Conservation (phyloP, 2,888 invertebrate genomes). For the Spicauda simplicius region DNA sequence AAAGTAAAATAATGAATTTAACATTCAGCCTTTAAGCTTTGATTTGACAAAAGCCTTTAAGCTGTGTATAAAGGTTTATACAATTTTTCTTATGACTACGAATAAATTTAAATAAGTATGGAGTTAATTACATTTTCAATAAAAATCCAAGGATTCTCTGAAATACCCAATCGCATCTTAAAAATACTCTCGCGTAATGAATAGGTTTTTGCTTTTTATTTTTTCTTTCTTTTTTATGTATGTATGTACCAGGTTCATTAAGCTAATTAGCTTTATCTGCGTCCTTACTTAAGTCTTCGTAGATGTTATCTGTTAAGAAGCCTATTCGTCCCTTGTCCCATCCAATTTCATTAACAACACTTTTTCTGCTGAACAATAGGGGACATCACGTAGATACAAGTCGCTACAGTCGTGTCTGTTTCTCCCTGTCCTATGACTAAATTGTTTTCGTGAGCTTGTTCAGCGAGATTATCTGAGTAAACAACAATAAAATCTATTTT, state of each 20-base stretch:
- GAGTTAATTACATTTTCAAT: not conserved
- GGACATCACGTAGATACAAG: slow-evolving; percentile 41
- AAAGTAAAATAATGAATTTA: no score
- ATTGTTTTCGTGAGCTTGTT: slow-evolving; percentile 43
- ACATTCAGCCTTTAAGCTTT: no score
- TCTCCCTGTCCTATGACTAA: slow-evolving; percentile 40
- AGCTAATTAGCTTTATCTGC: slow-evolving; percentile 64
- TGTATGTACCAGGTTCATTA: slow-evolving; percentile 55
- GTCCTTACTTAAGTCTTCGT: slow-evolving; percentile 48
- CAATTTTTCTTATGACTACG: no score
- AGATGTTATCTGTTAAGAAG: slow-evolving; percentile 62
- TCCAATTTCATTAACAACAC: slow-evolving; percentile 68
- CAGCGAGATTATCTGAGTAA: slow-evolving; percentile 25
- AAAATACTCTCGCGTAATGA: not conserved
- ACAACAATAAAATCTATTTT: slow-evolving; percentile 35
- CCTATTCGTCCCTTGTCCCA: slow-evolving; percentile 53
- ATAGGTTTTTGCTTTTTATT: not conserved
- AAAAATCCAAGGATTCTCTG: not conserved
- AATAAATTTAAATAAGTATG: no score
- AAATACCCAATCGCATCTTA: not conserved
- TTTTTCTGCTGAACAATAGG: slow-evolving; percentile 55
- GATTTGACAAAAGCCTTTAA: no score
- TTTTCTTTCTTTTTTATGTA: slow-evolving; percentile 10
- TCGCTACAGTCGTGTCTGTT: slow-evolving; percentile 37
- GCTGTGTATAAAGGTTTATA: no score